A percentile compares a stretch with the other conserved stretches of the same genome.
phyloP scores from a whole-genome alignment of 2,888 invertebrate genomes.

The Dysmachus trigonus region DNA sequence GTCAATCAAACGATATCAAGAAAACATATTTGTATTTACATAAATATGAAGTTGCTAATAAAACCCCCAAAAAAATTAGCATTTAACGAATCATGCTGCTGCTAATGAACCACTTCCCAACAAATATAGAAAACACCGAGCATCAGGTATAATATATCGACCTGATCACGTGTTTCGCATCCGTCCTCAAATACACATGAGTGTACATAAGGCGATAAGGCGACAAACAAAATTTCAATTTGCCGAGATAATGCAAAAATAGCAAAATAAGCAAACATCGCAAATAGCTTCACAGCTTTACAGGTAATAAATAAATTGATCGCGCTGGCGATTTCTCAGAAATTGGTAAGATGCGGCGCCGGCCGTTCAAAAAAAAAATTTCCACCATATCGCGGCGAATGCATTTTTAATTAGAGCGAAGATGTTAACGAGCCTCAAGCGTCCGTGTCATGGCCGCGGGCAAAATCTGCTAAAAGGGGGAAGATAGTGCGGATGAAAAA shows the following conservation, averaged over 20 bases:
- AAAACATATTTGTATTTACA: not conserved
- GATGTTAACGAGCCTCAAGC: constrained; percentile 1
- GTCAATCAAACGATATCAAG: not conserved
- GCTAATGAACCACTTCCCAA: not conserved
- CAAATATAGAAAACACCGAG: not conserved
- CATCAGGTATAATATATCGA: not conserved
- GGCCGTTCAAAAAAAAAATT: not conserved
- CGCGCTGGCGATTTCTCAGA: not conserved
- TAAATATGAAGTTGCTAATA: not conserved
- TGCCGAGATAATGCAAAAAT: not conserved
- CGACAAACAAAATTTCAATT: not conserved
- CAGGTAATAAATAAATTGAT: not conserved
- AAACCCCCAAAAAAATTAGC: not conserved
- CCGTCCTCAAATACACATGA: not conserved
- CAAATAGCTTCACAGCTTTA: not conserved
- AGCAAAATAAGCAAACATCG: not conserved
- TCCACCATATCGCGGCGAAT: constrained; percentile 11
- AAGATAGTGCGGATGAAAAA: not conserved
- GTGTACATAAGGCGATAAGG: not conserved
- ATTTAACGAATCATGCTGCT: not conserved
- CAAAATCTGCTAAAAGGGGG: not conserved
- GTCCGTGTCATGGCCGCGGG: not conserved
- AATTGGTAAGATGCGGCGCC: not conserved
- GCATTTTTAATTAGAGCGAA: constrained; percentile 16
- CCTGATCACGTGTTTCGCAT: not conserved